Evolutionary conservation across 2,113 vertebrate genomes (phyloP).

Genomic region (Passer domesticus): DNA sequence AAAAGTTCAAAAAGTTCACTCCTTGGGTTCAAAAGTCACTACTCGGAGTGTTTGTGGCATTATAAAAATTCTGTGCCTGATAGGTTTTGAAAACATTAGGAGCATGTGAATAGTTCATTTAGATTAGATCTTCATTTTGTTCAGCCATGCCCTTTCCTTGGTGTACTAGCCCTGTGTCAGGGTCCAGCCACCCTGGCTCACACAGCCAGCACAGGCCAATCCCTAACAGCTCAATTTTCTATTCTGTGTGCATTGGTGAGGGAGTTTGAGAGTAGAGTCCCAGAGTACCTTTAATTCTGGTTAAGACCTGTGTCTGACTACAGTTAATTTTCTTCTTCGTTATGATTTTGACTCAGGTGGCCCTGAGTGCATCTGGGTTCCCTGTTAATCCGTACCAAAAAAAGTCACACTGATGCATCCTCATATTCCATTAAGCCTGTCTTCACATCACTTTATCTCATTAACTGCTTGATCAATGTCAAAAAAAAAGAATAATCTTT

Average conservation of each 20-base stretch:
- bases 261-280: background rate
- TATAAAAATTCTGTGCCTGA: background rate
- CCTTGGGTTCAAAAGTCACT: background rate
- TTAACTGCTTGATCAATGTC: conserved; percentile 77
- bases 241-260: accelerated
- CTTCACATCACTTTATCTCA: conserved; percentile 74
- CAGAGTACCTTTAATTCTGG: conserved; percentile 15
- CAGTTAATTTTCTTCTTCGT: conserved; percentile 58
- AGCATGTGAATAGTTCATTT: background rate
- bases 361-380: conserved; percentile 43
- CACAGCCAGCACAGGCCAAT: background rate
- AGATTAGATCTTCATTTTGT: background rate
- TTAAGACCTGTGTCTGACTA: background rate
- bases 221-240: background rate
- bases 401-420: background rate
- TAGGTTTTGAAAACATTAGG: background rate
- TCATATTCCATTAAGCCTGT: conserved; percentile 65
- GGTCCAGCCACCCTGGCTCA: background rate
- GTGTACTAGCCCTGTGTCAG: background rate
- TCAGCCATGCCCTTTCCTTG: background rate
- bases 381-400: conserved; percentile 59
- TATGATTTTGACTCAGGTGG: conserved; percentile 52
- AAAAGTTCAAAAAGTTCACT: background rate
- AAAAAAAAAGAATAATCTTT: conserved; percentile 70
- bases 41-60: background rate